Evolutionary conservation across 1,140 invertebrate genomes (phyloP).

Genomic region (Neomicropteryx cornuta): DNA sequence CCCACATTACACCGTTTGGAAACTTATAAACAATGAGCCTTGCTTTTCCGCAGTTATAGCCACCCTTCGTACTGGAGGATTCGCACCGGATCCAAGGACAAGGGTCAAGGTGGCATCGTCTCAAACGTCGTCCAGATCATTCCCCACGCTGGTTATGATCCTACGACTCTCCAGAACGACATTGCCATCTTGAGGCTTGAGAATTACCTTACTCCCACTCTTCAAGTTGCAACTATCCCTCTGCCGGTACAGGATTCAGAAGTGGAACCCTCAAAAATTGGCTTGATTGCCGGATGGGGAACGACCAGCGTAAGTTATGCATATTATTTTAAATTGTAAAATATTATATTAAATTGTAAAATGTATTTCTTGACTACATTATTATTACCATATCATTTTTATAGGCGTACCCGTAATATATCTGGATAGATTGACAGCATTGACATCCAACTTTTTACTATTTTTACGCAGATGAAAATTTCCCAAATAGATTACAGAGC

Average conservation of each 20-base stretch:
- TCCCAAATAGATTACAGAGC: too few species aligned
- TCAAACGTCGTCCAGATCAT: constrained; percentile 27
- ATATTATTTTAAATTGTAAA: background rate
- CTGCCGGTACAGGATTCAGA: constrained; percentile 18
- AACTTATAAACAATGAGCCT: too few species aligned
- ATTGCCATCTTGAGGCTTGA: constrained; percentile 40
- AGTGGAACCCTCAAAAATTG: constrained; percentile 21
- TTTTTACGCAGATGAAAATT: too few species aligned
- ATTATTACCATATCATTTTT: too few species aligned
- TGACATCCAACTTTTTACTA: too few species aligned
- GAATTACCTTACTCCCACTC: constrained; percentile 15
- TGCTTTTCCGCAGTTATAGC: constrained; percentile 16
- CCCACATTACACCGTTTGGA: too few species aligned
- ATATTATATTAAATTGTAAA: constrained; percentile 7
- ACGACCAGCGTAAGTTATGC: constrained; percentile 23
- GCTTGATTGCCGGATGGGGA: constrained; percentile 47
- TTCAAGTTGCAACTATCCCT: constrained; percentile 12
- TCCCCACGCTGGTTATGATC: constrained; percentile 34
- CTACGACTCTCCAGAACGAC: constrained; percentile 40
- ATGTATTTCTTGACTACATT: too few species aligned
- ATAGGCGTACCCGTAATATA: too few species aligned
- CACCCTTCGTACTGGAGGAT: constrained; percentile 17
- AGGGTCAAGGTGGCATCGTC: constrained; percentile 24
- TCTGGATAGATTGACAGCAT: too few species aligned
- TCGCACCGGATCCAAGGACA: constrained; percentile 18